phyloP scores from a whole-genome alignment of 2,113 vertebrate genomes.

The Tenrec ecaudatus region DNA sequence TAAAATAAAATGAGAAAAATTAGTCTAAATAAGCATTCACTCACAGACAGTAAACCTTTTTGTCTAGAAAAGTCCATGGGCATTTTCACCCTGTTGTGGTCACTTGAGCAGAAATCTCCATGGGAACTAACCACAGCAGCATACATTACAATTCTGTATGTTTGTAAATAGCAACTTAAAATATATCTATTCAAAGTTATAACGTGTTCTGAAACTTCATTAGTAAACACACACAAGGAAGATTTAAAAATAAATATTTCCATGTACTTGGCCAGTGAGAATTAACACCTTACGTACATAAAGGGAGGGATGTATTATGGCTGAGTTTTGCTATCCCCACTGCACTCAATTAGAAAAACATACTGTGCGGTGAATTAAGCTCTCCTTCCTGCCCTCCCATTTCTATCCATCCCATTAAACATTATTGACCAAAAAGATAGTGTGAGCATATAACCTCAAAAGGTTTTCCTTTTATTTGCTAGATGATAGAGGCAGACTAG shows the following conservation, averaged over 20 bases:
- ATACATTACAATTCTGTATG: neutral
- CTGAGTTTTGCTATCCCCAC: no score
- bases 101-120: neutral
- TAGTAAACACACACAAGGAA: no score
- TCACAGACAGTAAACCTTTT: neutral
- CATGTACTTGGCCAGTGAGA: no score
- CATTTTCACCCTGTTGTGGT: no score
- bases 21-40: neutral
- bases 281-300: no score
- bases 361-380: neutral
- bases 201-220: neutral
- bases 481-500: neutral
- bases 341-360: neutral
- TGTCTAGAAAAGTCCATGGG: no score
- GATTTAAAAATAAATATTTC: no score
- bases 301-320: no score
- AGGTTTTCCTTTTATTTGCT: no score
- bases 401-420: neutral
- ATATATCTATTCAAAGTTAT: neutral
- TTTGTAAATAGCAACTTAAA: neutral
- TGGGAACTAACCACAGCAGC: neutral
- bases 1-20: slow-evolving; percentile 8
- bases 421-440: neutral
- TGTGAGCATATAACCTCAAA: neutral
- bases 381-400: neutral